These are phyloP conservation scores for Nephila pilipes DNA, from an alignment of 1,140 invertebrate genomes.

Conservation along the genomic window DNA sequence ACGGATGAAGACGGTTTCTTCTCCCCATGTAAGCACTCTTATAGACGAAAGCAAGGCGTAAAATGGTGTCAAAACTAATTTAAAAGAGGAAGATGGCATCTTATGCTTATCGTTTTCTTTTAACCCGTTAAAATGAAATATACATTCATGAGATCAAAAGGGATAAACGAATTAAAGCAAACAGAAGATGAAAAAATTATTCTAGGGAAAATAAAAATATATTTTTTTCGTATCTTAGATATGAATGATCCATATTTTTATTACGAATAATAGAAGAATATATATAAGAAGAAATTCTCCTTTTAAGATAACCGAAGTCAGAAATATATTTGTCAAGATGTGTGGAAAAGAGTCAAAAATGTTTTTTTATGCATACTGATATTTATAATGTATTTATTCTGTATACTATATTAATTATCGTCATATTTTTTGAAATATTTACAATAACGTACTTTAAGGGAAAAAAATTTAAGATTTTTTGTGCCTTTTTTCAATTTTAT, in stretches of 20 bases:
- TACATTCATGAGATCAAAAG: slow-evolving; percentile 26
- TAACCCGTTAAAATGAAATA: neutral
- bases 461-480: too few relatives aligned
- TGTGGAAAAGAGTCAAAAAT: too few relatives aligned
- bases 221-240: neutral
- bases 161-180: slow-evolving; percentile 24
- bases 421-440: too few relatives aligned
- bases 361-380: too few relatives aligned
- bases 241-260: neutral
- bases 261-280: neutral
- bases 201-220: neutral
- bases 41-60: neutral
- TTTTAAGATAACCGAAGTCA: too few relatives aligned
- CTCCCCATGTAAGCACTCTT: neutral
- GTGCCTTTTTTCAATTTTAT: too few relatives aligned
- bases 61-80: slow-evolving; percentile 43
- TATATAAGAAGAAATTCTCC: too few relatives aligned
- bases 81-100: neutral
- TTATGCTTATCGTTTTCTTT: slow-evolving; percentile 6
- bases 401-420: too few relatives aligned
- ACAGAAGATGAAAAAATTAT: neutral
- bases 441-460: too few relatives aligned
- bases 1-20: neutral
- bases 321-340: too few relatives aligned
- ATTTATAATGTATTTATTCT: too few relatives aligned